phyloP scores from a whole-genome alignment of 2,888 invertebrate genomes.

The Agrilus mali region DNA sequence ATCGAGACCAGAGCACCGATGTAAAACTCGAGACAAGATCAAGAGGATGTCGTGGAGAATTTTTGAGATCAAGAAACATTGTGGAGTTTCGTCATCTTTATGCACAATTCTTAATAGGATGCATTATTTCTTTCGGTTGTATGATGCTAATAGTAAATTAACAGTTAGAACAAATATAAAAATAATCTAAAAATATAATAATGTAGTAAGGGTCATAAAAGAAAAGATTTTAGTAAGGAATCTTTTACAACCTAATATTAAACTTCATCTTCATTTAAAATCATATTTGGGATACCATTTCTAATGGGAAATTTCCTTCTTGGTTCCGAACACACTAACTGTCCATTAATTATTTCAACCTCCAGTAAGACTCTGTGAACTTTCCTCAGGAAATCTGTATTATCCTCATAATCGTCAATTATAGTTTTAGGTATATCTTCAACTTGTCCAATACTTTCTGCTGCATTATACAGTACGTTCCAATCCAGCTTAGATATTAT shows the following conservation, averaged over 20 bases:
- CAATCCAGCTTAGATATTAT: constrained; percentile 90
- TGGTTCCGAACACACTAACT: constrained; percentile 90
- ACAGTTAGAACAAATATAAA: too few species aligned
- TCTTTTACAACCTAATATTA: constrained; percentile 29
- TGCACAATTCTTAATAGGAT: too few species aligned
- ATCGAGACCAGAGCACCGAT: too few species aligned
- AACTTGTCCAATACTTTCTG: constrained; percentile 67
- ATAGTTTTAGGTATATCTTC: constrained; percentile 67
- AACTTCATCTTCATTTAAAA: constrained; percentile 94
- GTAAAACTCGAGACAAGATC: too few species aligned
- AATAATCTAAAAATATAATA: too few species aligned
- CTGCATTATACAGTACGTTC: constrained; percentile 72
- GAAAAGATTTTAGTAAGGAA: too few species aligned
- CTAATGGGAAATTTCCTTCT: constrained; percentile 89
- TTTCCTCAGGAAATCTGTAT: constrained; percentile 76
- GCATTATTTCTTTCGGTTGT: too few species aligned
- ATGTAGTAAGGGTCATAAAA: too few species aligned
- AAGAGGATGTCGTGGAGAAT: too few species aligned
- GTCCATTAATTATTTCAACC: constrained; percentile 87
- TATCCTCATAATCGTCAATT: constrained; percentile 59
- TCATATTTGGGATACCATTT: constrained; percentile 97
- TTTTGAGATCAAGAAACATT: too few species aligned
- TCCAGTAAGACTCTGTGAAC: constrained; percentile 84
- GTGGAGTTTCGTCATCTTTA: too few species aligned
- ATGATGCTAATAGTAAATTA: too few species aligned